Conservation (phyloP, 2,113 vertebrate genomes). For the Taurulus bubalis region DNA sequence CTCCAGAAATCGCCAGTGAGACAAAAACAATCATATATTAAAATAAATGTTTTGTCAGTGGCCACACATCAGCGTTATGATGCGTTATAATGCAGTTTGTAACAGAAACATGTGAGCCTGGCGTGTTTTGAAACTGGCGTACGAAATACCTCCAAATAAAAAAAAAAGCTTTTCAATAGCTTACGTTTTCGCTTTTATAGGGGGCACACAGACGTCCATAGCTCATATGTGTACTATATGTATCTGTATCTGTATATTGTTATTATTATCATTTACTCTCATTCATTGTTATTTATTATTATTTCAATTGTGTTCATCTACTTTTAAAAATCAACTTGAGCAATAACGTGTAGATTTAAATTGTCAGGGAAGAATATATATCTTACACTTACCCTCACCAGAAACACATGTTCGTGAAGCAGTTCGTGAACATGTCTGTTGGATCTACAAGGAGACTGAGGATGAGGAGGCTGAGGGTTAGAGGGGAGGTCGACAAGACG, state of each 20-base stretch:
- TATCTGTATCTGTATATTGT: neutral
- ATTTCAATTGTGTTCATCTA: neutral
- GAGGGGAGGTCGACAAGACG: neutral
- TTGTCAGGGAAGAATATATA: neutral
- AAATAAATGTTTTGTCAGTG: neutral
- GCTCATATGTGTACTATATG: neutral
- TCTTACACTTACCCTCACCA: neutral
- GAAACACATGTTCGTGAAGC: neutral
- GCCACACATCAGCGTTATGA: neutral
- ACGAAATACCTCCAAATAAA: slow-evolving; percentile 31
- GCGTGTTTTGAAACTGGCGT: neutral
- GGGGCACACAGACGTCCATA: neutral
- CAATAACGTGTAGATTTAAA: neutral
- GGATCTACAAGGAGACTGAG: slow-evolving; percentile 7
- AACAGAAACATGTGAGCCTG: neutral
- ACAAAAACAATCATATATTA: neutral
- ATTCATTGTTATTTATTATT: neutral
- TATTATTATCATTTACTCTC: neutral
- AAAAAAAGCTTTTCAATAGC: too few relatives aligned
- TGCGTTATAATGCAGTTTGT: neutral
- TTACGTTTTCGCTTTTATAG: neutral
- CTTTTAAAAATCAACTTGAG: neutral
- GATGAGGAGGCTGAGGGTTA: slow-evolving; percentile 13
- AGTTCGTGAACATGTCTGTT: neutral
- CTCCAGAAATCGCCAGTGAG: neutral